Base-by-base conservation (phyloP, 2,888 invertebrate genomes). In the Agonopterix alstromeriana region DNA sequence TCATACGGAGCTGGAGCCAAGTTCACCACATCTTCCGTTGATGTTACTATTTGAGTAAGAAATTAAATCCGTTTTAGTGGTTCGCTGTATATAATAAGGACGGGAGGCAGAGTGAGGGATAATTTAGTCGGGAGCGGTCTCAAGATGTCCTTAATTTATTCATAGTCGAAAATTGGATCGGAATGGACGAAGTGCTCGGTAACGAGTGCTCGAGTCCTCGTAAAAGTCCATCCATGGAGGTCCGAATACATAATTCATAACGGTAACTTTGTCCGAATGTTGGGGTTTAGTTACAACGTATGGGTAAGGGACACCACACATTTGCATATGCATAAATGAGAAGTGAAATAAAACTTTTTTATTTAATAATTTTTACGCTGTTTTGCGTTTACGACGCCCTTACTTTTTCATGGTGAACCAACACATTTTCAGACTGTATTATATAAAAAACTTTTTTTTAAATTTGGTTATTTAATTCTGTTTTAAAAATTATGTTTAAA, bases 151-250 rank as follows among this genome's bases (percentile, higher is more conserved):
- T 56, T 73, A 75, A 77, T 74, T 70, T 77, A 78, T 77, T 77
- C 72, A 75, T 73, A 61, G 65, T 64, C 57, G 62, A 67, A 76
- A 79, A 78, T 77, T 71, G 65, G 68, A 69, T 71, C 53, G 57
- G 61, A 68, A 65, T 70, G 53, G 57, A 61, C 57, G 55, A 56
- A 63, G 54, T 52, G 53, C 45, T 43, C 49, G 36, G 51, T 40
- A 51, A 51, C 42, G 53, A 60, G 56, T 59, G 59, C 51, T 51
- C 52, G 53, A 55, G 51, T 53, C 58, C 58, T 61, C 60, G 59
- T 66, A 66, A 69, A 67, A 64, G 58, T 61, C 52, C 47, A 51
- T 40, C 49, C 43, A 48, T 49, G 36, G 53, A 40, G 50, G 45
- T 48, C 35, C 48, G 27, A 58, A 67, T 70, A 65, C 73, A 74